Percentiles rank a stretch among this genome's conserved stretches.
phyloP scores from a whole-genome alignment of 1,140 invertebrate genomes.

The Riptortus pedestris region DNA sequence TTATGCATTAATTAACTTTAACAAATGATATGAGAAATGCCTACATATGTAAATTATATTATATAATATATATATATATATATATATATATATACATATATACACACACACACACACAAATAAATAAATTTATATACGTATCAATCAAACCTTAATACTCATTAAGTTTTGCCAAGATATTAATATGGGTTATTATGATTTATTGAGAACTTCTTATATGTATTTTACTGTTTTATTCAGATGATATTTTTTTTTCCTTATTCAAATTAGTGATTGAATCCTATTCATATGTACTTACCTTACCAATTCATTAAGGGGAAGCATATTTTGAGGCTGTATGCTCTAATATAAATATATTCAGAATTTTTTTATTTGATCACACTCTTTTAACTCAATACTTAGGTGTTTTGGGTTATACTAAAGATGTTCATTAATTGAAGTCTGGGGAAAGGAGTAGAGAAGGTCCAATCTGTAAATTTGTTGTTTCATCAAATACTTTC shows the following conservation, averaged over 20 bases:
- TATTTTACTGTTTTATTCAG: neutral
- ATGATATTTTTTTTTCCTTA: neutral
- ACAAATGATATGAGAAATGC: too few relatives aligned
- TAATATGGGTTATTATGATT: neutral
- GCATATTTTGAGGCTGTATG: too few relatives aligned
- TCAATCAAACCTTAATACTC: neutral
- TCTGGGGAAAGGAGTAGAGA: too few relatives aligned
- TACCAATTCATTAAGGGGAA: too few relatives aligned
- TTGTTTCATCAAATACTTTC: too few relatives aligned
- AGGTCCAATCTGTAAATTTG: too few relatives aligned
- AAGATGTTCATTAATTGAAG: too few relatives aligned
- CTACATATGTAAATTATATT: neutral
- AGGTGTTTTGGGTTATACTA: too few relatives aligned
- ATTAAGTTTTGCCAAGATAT: neutral
- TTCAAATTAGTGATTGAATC: neutral
- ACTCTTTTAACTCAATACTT: neutral
- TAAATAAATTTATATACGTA: slow-evolving; percentile 16
- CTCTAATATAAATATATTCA: neutral
- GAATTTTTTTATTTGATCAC: neutral
- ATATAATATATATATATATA: neutral
- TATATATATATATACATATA: slow-evolving; percentile 16
- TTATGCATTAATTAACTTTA: too few relatives aligned
- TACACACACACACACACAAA: too few relatives aligned
- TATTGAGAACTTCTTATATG: neutral
- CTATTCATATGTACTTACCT: too few relatives aligned